Evolutionary conservation across 2,797 vertebrate genomes (phyloP), one percentile per base, ranked within the genome.

Genomic region (Loriculus beryllinus): DNA sequence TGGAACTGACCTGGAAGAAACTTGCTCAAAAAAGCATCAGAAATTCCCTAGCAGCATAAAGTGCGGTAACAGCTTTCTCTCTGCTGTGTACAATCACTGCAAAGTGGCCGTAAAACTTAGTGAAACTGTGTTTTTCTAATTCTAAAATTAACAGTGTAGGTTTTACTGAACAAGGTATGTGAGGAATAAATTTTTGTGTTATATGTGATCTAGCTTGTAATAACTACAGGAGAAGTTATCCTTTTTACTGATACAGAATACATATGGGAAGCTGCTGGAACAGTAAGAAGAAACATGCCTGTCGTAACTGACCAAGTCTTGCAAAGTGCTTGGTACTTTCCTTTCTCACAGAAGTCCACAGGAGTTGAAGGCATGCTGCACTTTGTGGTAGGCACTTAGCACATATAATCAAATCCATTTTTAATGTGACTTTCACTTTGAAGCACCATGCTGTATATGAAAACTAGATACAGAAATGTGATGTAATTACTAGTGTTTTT

Each of bases 351-450:
- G 22, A 71, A 67, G 52, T 91, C 62, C 63, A 29, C 2, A 12
- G 56, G 69, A 95, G 17, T 13, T 86, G 76, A 86, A 90, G 59
- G 23, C 37, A 8, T 23, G 33, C 54, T 87, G 88, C 65, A 76
- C 85, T 86, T 83, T 35, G 59, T 81, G 47, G 43, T 10, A 77
- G 39, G 62, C 88, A 87, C 74, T 95, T 96, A 95, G 26, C 63
- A 71, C 68, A 57, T 89, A 43, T 90, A 70, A 65, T 72, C 65
- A 43, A 91, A 95, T 95, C 49, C 3, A 94, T 97, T 93, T 96
- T 96, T 96, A 95, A 96, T 93, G 85, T 86, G 63, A 40, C 72
- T 91, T 91, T 92, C 76, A 78, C 76, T 89, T 78, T 90, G 72
- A 59, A 87, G 49, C 62, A 69, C 82, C 69, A 29, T 75, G 35